Base-by-base conservation (phyloP, 2,888 invertebrate genomes). In the Lasioglossum marginatum region DNA sequence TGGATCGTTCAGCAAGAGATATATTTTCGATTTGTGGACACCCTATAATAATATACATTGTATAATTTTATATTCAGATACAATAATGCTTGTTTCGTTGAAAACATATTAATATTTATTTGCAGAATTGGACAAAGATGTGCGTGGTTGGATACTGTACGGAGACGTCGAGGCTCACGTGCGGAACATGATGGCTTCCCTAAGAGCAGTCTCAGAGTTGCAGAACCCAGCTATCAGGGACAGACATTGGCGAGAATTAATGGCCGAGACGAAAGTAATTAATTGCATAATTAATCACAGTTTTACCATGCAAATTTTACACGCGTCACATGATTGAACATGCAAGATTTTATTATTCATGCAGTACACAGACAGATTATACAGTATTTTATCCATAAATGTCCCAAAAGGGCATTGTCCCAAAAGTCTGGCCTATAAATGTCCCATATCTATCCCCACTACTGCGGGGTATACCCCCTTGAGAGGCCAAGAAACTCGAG, bases 161-260 rank as follows among this genome's bases (percentile, higher is more conserved):
- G 93, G 96, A n/a, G 96, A 97, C 40, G 96, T 98, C 87, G 99
- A 99, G 95, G 96, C 96, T 8, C 97, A 97, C 6, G 97, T 99
- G 43, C 98, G 98, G 95, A 99, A 99, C 95, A 97, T 99, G 96
- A 97, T 99, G 96, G 98, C 99, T 0, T 99, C 99, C 0, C 95
- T 99, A 88, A 96, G 98, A 94, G 99, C 99, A 0, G 98, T 99
- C 2, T 98, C 98, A 5, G 99, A 99, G 94, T 96, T 99, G 14
- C 99, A 99, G 95, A 99, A 99, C 95, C 98, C 99, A 0, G 98
- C 99, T 0, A 99, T 99, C 90, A 97, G 98, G 87, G 98, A 98
- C 86, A 96, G 99, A 73, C 99, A 99, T 95, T 99, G 99, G 99
- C 96, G 97, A 79, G 98, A 99, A 94, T 96, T 99, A 34, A 99